A percentile compares a stretch with the other conserved stretches of the same genome.
These are phyloP conservation scores for Tetragonula carbonaria DNA, from an alignment of 2,888 invertebrate genomes.

Conservation along the genomic window DNA sequence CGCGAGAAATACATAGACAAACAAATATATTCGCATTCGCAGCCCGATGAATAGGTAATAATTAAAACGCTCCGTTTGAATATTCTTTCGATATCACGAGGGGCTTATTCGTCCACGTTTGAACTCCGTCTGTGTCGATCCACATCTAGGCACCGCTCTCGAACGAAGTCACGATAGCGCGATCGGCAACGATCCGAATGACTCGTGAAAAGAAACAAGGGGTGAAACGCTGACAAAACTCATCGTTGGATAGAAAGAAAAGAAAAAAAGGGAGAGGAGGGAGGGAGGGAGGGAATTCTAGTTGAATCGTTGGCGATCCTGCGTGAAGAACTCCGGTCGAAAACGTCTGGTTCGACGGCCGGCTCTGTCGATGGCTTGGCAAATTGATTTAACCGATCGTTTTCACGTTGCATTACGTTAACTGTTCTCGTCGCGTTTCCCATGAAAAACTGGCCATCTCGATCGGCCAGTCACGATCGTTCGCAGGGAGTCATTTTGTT, in stretches of 20 bases:
- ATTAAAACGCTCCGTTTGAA: slow-evolving; percentile 9
- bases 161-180: neutral
- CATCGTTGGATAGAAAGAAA: neutral
- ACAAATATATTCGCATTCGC: slow-evolving; percentile 7
- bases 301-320: slow-evolving; percentile 6
- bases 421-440: neutral
- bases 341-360: neutral
- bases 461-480: neutral
- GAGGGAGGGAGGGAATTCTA: neutral
- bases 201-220: neutral
- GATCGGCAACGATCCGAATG: neutral
- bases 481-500: neutral
- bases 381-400: slow-evolving; percentile 7
- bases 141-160: neutral
- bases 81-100: neutral
- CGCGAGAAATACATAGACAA: neutral
- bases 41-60: neutral
- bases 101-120: neutral
- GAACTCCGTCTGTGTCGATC: neutral
- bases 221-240: neutral
- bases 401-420: slow-evolving; percentile 2
- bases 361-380: neutral
- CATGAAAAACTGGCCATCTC: neutral
- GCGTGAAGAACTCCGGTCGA: neutral
- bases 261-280: neutral